phyloP scores from a whole-genome alignment of 2,888 invertebrate species.

The Dicranocentrus wangi region DNA sequence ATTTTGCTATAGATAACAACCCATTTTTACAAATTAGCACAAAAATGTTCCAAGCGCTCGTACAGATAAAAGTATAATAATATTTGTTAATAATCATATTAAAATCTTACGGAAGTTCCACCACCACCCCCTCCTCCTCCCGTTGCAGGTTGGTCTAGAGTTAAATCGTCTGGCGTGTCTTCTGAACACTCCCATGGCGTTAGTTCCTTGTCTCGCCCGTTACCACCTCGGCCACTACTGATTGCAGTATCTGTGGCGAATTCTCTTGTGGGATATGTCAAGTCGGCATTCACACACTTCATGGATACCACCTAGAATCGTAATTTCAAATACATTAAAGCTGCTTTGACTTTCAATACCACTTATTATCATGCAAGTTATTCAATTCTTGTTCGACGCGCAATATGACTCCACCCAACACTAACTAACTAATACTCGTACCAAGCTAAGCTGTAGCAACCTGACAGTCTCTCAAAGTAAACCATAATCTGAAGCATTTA shows the following conservation, averaged over 20 bases:
- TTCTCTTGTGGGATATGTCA: constrained; percentile 71
- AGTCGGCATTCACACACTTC: constrained; percentile 67
- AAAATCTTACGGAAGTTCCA: no score
- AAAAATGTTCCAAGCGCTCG: constrained; percentile 14
- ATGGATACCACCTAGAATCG: constrained; percentile 68
- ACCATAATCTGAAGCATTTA: neutral
- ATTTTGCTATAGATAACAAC: constrained; percentile 77
- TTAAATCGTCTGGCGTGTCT: constrained; percentile 40
- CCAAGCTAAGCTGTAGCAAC: no score
- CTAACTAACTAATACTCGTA: no score
- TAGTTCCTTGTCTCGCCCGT: constrained; percentile 83
- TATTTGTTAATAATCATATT: no score
- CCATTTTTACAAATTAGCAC: neutral
- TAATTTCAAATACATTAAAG: constrained; percentile 16
- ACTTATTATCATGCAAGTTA: no score
- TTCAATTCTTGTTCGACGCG: no score
- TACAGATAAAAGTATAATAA: no score
- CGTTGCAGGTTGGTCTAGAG: constrained; percentile 30
- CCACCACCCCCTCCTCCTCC: constrained; percentile 22
- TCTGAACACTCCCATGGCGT: constrained; percentile 87
- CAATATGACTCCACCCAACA: no score
- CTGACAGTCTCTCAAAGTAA: no score
- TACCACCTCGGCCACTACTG: constrained; percentile 83
- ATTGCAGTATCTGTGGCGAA: constrained; percentile 87
- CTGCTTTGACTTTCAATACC: neutral